Conservation (phyloP, 1,140 invertebrate species). For the Ruditapes philippinarum region DNA sequence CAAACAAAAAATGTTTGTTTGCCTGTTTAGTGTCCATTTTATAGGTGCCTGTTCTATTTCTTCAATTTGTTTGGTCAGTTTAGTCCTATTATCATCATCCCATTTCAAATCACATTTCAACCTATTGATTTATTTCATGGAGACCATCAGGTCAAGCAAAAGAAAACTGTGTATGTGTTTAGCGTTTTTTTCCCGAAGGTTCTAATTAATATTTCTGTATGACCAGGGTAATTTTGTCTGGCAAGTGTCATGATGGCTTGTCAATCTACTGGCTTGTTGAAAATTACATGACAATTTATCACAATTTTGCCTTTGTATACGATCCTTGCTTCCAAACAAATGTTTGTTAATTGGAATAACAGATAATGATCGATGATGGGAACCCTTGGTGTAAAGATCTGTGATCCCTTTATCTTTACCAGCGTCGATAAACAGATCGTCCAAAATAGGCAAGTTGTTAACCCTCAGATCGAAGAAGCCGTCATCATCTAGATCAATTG, state of each 20-base stretch:
- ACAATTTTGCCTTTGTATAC: slow-evolving; percentile 46
- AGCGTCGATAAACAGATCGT: slow-evolving; percentile 40
- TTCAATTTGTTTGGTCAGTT: no score
- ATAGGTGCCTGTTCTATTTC: no score
- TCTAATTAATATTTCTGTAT: neutral
- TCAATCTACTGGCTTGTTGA: slow-evolving; percentile 54
- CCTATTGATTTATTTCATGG: no score
- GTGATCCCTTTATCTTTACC: slow-evolving; percentile 49
- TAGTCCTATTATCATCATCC: no score
- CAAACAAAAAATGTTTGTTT: neutral
- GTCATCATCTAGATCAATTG: neutral
- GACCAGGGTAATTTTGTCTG: slow-evolving; percentile 67
- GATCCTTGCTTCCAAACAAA: slow-evolving; percentile 57
- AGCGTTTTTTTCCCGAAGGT: no score
- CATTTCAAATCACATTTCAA: no score
- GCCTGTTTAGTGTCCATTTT: no score
- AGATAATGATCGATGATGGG: slow-evolving; percentile 54
- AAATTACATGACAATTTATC: slow-evolving; percentile 56
- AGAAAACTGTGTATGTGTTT: no score
- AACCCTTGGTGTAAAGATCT: slow-evolving; percentile 21
- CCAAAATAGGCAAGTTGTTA: neutral
- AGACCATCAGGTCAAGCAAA: no score
- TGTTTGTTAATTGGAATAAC: slow-evolving; percentile 53
- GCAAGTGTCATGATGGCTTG: slow-evolving; percentile 57
- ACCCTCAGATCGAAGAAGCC: neutral